Evolutionary conservation across 2,888 invertebrate genomes (phyloP).

Genomic region (Caenorhabditis auriculariae): DNA sequence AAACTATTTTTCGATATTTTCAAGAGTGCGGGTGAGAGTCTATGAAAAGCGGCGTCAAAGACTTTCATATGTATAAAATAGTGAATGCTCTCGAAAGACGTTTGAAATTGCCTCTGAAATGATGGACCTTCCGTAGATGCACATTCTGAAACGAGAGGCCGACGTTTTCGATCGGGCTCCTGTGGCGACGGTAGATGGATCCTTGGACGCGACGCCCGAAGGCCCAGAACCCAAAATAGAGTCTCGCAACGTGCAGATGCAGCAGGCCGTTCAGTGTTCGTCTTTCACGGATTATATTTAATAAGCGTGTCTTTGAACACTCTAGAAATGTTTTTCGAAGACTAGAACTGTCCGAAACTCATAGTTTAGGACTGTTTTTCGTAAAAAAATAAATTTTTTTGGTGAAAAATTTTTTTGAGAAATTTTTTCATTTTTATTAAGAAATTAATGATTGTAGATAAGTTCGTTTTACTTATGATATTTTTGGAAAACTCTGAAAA

Average conservation of each 20-base stretch:
- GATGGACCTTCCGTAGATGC: no score
- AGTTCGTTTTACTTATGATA: no score
- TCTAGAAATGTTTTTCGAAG: background rate
- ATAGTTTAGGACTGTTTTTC: background rate
- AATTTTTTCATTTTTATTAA: background rate
- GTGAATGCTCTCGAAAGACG: no score
- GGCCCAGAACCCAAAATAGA: conserved; percentile 14
- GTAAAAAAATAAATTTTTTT: background rate
- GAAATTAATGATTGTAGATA: background rate
- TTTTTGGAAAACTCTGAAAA: no score
- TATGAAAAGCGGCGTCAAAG: no score
- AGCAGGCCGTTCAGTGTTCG: conserved; percentile 42
- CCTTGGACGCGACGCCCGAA: conserved; percentile 3
- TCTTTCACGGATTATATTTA: background rate
- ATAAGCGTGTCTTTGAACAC: background rate
- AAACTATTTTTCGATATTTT: no score
- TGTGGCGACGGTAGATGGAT: conserved; percentile 23
- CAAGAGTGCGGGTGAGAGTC: no score
- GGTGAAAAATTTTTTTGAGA: background rate
- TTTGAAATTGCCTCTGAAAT: no score
- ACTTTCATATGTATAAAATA: no score
- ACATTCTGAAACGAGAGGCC: conserved; percentile 35
- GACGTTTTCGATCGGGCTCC: conserved; percentile 32
- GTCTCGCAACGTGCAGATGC: conserved; percentile 19
- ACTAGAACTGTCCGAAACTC: background rate